Conservation (phyloP, 2,888 invertebrate genomes). For the Sinodicranocentrus sp. region DNA sequence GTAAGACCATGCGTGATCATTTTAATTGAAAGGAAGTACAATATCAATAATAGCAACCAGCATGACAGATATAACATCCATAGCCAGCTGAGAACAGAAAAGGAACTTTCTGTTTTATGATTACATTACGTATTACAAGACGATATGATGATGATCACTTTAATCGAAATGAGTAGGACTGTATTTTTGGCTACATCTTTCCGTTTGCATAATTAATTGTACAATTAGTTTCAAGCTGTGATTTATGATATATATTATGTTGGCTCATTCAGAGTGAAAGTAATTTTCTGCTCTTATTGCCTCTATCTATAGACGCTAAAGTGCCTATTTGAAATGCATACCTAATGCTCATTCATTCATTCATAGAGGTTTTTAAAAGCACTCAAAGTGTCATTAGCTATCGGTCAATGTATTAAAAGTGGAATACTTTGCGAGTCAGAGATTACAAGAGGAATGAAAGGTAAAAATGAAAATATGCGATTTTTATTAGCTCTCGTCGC, state of each 20-base stretch:
- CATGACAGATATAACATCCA: neutral
- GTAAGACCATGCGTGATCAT: slow-evolving; percentile 13
- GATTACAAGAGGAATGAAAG: neutral
- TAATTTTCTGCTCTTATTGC: slow-evolving; percentile 5
- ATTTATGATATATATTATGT: slow-evolving; percentile 56
- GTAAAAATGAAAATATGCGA: neutral
- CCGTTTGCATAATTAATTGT: slow-evolving; percentile 62
- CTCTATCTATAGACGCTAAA: too few species aligned
- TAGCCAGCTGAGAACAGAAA: neutral
- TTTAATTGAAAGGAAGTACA: slow-evolving; percentile 42
- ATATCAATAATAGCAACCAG: neutral
- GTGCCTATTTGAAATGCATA: neutral
- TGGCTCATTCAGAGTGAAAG: slow-evolving; percentile 33
- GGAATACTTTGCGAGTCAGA: neutral
- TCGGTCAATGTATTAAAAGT: neutral
- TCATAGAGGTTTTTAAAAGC: too few species aligned
- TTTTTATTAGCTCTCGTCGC: neutral
- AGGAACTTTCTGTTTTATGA: slow-evolving; percentile 51
- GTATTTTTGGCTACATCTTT: slow-evolving; percentile 47
- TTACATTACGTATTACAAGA: slow-evolving; percentile 8
- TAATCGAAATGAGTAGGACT: slow-evolving; percentile 25
- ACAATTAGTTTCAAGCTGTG: slow-evolving; percentile 64
- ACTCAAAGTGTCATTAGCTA: slow-evolving; percentile 12
- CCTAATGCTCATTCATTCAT: neutral
- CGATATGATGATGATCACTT: slow-evolving; percentile 21